Evolutionary conservation across 2,888 invertebrate species (phyloP), one percentile per base, ranked within the genome.

Genomic region (Lamproptera curius): DNA sequence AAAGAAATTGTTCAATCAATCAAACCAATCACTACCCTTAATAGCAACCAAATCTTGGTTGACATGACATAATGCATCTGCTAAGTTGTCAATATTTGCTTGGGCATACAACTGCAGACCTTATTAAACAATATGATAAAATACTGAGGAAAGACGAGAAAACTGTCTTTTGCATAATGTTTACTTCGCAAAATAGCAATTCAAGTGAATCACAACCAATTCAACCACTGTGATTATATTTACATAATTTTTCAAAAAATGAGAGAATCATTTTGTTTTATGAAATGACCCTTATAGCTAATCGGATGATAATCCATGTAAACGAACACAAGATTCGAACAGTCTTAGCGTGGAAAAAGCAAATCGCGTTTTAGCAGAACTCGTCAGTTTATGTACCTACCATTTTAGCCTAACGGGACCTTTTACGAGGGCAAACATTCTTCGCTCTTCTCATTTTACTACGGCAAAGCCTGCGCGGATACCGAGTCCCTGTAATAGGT

Each of bases 381-480:
- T 23, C 23, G 14, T 15, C 28, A 13, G 28, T 44, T 16, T 28
- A 41, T 31, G 26, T 46, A 28, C 40, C 35, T 41, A 41, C 40
- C 46, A 41, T 17, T 46, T 35, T 46, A 41, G 28, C 26, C 35
- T 17, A 33, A 47, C 28, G 42, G 36, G n/a, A 42, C 11, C 47
- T 47, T 47, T 54, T 47, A 50, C 37, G 37, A 51, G 42, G 50
- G 55, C 50, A 55, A 58, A 56, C 50, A 54, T 33, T 55, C 53
- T 53, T 50, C 50, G 48, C 56, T 54, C 51, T 52, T 54, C 52
- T 53, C 51, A 51, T 52, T 51, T 42, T 46, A 51, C 50, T 53
- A 57, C 55, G 57, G 41, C 52, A 36, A 49, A 51, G 31, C 38
- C 17, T 28, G 47, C 20, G n/a, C n/a, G n/a, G n/a, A n/a, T n/a